Conservation (phyloP, 2,113 vertebrate genomes). For the Anhinga anhinga region DNA sequence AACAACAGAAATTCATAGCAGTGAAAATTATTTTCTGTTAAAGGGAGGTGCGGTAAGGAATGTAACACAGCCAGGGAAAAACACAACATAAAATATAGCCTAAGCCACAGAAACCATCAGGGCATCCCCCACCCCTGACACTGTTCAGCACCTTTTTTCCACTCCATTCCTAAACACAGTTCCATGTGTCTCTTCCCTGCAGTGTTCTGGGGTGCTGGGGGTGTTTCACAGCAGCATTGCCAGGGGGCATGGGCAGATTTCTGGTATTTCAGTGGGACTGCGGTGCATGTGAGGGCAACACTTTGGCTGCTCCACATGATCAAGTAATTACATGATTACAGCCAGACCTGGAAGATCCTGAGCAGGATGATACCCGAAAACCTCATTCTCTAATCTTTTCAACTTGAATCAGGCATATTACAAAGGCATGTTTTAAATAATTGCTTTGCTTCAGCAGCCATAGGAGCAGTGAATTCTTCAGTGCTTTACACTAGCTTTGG, state of each 20-base stretch:
- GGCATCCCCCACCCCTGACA: fast-evolving
- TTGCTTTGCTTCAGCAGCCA: fast-evolving
- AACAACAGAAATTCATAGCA: neutral
- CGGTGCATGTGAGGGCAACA: fast-evolving
- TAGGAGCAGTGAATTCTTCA: neutral
- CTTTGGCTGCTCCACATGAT: fast-evolving
- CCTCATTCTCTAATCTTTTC: fast-evolving
- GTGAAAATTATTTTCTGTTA: neutral
- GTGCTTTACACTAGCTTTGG: fast-evolving
- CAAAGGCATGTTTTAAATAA: neutral
- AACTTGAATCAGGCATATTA: fast-evolving
- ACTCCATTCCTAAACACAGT: fast-evolving
- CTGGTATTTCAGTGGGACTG: neutral
- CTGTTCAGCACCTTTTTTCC: neutral
- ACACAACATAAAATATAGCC: neutral
- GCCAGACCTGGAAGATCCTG: fast-evolving
- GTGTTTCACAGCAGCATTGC: neutral
- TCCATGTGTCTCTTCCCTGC: fast-evolving
- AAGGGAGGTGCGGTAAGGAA: neutral
- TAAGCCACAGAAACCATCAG: fast-evolving
- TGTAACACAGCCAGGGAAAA: neutral
- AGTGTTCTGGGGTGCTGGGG: fast-evolving
- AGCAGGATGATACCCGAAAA: fast-evolving
- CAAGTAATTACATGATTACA: neutral
- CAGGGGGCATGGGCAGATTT: fast-evolving